phyloP scores from a whole-genome alignment of 2,113 vertebrate species.

The Beaufortia kweichowensis region DNA sequence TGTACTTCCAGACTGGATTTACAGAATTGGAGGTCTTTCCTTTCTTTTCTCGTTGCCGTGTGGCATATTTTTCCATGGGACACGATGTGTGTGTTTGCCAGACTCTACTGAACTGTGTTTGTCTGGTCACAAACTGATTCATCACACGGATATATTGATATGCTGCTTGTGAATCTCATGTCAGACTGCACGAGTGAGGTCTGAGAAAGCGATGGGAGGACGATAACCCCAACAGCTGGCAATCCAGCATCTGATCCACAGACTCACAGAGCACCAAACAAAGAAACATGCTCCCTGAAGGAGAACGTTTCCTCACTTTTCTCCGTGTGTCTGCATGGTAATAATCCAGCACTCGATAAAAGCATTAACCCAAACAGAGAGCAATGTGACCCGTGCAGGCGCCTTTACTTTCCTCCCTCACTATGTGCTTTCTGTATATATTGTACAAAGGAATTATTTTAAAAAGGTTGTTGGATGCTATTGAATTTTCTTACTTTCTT shows the following conservation, averaged over 20 bases:
- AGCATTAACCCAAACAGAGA: conserved; percentile 51
- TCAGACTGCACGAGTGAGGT: conserved; percentile 40
- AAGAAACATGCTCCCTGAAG: background rate
- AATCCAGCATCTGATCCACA: background rate
- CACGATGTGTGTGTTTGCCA: conserved; percentile 12
- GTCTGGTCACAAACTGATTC: conserved; percentile 27
- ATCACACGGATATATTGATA: conserved; percentile 30
- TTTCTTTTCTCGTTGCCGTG: background rate
- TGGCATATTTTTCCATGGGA: background rate
- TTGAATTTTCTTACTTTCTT: conserved; percentile 62
- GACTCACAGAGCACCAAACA: background rate
- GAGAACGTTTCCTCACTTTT: conserved; percentile 16
- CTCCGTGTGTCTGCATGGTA: conserved; percentile 51
- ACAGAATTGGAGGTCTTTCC: background rate
- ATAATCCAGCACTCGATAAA: conserved; percentile 49
- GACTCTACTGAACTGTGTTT: conserved; percentile 10
- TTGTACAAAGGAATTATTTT: conserved; percentile 94
- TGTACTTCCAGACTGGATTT: background rate
- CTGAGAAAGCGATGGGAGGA: background rate
- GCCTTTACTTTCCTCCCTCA: conserved; percentile 54
- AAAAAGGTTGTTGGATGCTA: conserved; percentile 78
- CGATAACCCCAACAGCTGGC: background rate
- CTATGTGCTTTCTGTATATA: conserved; percentile 85
- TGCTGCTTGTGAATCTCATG: conserved; percentile 52
- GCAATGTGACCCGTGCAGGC: conserved; percentile 39